Percentiles rank a stretch among this genome's conserved stretches.
Conservation (phyloP, 2,113 vertebrate genomes). For the Aphelocoma coerulescens region DNA sequence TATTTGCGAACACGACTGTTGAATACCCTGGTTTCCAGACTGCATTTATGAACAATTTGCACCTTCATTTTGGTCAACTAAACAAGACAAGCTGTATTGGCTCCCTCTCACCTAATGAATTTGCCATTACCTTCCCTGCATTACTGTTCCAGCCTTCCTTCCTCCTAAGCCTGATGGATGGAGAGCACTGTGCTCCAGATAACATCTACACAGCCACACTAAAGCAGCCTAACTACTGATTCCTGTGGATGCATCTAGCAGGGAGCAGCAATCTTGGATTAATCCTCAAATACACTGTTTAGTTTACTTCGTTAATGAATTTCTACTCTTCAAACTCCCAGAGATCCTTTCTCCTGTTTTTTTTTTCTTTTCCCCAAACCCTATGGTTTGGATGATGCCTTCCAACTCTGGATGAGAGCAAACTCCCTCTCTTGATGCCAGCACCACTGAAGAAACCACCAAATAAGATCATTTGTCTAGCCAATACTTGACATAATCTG, state of each 20-base stretch:
- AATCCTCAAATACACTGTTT: neutral
- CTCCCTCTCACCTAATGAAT: neutral
- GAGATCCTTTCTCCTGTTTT: neutral
- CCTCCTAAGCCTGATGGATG: neutral
- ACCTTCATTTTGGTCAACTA: neutral
- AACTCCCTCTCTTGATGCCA: neutral
- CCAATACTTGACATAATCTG: neutral
- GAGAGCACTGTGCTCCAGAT: neutral
- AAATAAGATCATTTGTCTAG: neutral
- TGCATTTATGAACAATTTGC: neutral
- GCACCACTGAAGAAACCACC: neutral
- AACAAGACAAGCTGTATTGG: neutral
- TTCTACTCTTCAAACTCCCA: neutral
- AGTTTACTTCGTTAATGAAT: neutral
- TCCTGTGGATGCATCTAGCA: neutral
- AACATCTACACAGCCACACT: accelerated
- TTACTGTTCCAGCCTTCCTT: neutral
- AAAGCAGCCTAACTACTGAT: neutral
- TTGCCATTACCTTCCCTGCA: neutral
- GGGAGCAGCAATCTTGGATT: neutral
- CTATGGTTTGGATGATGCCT: neutral
- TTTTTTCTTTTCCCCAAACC: accelerated
- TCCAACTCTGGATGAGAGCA: neutral
- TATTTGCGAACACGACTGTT: neutral
- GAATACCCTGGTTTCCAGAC: neutral